These are phyloP conservation scores for Felis catus DNA, from an alignment of 2,113 vertebrate species.

Conservation along the genomic window F.catus_Fca126_mat1.0 CM031411.1:107573001-107573500, in stretches of 20 bases:
- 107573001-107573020: conserved; percentile 4
- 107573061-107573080: not conserved
- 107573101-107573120: not conserved
- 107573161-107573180: not conserved
- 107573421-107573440: not conserved
- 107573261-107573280: conserved; percentile 40
- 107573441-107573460: conserved; percentile 6
- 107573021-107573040: conserved; percentile 27
- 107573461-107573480: not conserved
- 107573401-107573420: not conserved
- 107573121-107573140: not conserved
- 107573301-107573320: not conserved
- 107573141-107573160: not conserved
- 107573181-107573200: not conserved
- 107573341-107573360: not conserved
- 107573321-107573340: not conserved
- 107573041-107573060: not conserved
- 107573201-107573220: conserved; percentile 33
- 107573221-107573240: not conserved
- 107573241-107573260: conserved; percentile 3
- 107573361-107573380: not conserved
- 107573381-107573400: not conserved
- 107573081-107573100: not conserved
- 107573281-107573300: conserved; percentile 4
- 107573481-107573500: conserved; percentile 17